Percentiles rank a stretch among this genome's conserved stretches.
These are phyloP conservation scores for Troilus luridus DNA, from an alignment of 2,888 invertebrate genomes.

Conservation along the genomic window DNA sequence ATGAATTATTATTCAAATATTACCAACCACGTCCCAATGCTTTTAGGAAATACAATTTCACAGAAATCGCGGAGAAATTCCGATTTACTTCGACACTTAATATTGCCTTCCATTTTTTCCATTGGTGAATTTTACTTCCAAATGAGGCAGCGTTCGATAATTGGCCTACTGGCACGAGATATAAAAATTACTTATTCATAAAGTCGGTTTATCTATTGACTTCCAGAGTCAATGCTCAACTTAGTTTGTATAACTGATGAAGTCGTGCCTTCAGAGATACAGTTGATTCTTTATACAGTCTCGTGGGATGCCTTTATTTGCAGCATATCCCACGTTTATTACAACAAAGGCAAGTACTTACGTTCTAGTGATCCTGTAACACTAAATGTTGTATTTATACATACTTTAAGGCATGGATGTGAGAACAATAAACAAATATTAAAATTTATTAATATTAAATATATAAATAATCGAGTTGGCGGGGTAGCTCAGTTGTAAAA, in stretches of 20 bases:
- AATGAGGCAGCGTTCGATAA: neutral
- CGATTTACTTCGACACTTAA: neutral
- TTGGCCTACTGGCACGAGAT: neutral
- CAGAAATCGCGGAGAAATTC: neutral
- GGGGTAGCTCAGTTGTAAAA: too few relatives aligned
- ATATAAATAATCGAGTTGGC: too few relatives aligned
- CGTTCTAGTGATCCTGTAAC: too few relatives aligned
- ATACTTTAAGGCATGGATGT: too few relatives aligned
- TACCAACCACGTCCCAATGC: neutral
- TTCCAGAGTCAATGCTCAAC: neutral
- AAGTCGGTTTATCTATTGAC: neutral
- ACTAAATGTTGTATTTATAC: too few relatives aligned
- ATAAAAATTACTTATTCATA: slow-evolving; percentile 33
- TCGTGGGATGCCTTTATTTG: neutral
- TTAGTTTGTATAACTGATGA: slow-evolving; percentile 28
- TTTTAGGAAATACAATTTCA: neutral
- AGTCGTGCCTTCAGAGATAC: neutral
- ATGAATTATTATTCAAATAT: neutral
- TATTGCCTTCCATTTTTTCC: neutral
- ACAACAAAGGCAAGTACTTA: too few relatives aligned
- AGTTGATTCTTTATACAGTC: neutral
- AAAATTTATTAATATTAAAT: too few relatives aligned
- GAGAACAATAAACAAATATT: too few relatives aligned
- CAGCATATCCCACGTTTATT: neutral
- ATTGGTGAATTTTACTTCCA: neutral